Base-by-base conservation (phyloP, 2,113 vertebrate species). In the Oceanites oceanicus region DNA sequence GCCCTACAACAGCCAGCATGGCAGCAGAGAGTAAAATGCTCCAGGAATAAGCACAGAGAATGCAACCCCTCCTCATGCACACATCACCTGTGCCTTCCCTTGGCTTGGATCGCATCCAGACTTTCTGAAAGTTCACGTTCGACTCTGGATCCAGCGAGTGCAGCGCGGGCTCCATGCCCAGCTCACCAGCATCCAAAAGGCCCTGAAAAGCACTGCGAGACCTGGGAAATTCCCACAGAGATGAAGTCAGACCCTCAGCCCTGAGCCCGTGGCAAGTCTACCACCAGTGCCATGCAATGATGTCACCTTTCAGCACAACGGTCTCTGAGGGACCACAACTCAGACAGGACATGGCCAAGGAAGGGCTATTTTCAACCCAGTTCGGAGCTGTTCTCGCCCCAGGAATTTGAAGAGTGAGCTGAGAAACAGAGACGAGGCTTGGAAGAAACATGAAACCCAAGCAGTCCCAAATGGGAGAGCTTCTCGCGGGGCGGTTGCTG, bases 211-310 rank as follows among this genome's bases (percentile, higher is more conserved):
- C 72, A 88, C 47, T 36, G 22, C 19, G 42, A 92, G 56, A 84
- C 62, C 30, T 70, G 66, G 32, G 70, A 78, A 79, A 89, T 66
- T 87, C 94, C 66, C 62, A 52, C 38, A 68, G 62, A 92, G 86
- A 23, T 90, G 89, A 97, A 95, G 77, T 92, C 89, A 94, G 92
- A 84, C 52, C 56, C 44, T 72, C 40, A 92, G 53, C 47, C 61
- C 56, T 4, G 1, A 82, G 84, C 44, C 66, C 29, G 18, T 4
- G 16, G 21, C 0, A 1, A 68, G 55, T 56, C 75, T 44, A 74
- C 32, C 29, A 29, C 59, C 9, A 3, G 18, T 90, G 90, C 90
- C 81, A 50, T 3, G 42, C n/a, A 9, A 53, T 89, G 91, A 95
- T 59, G 84, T 97, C 94, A 91, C 86, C 77, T 96, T 94, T 95